A percentile compares a stretch with the other conserved stretches of the same genome.
phyloP scores from a whole-genome alignment of 2,797 vertebrate species.

The Hylomyscus alleni region DNA sequence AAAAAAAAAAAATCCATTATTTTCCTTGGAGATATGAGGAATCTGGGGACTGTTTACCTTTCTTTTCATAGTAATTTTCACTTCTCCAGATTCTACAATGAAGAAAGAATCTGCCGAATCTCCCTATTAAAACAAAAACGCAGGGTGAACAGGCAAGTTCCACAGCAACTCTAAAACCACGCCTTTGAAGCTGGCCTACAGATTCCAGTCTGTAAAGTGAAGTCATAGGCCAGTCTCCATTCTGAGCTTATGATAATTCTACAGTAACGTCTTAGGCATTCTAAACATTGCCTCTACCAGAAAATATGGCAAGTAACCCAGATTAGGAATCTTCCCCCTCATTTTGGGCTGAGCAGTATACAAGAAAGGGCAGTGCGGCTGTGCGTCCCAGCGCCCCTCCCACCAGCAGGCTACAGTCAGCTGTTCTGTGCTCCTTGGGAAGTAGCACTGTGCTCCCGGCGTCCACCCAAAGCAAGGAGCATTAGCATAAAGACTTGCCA shows the following conservation, averaged over 20 bases:
- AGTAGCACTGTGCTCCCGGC: background rate
- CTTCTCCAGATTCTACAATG: slow-evolving; percentile 99
- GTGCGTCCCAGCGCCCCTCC: background rate
- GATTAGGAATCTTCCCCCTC: background rate
- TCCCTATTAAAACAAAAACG: slow-evolving; percentile 89
- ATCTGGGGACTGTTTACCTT: slow-evolving; percentile 90
- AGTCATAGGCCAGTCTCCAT: background rate
- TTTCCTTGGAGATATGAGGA: background rate
- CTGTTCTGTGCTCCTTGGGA: background rate
- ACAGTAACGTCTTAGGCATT: slow-evolving; percentile 9
- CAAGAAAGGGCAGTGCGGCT: background rate
- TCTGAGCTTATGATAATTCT: background rate
- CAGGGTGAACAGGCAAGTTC: slow-evolving; percentile 7
- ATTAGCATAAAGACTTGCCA: background rate
- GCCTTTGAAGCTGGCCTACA: background rate
- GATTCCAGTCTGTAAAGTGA: slow-evolving; percentile 1
- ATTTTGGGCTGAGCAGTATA: background rate
- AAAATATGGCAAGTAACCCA: background rate
- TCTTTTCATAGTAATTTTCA: slow-evolving; percentile 98
- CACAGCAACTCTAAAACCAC: background rate
- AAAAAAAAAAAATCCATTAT: slow-evolving; percentile 7
- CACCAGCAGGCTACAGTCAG: background rate
- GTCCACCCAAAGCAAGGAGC: background rate
- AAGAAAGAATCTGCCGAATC: slow-evolving; percentile 98
- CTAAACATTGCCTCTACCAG: slow-evolving; percentile 4